Conservation (phyloP, 1,140 invertebrate genomes). For the Stegodyphus mimosarum region DNA sequence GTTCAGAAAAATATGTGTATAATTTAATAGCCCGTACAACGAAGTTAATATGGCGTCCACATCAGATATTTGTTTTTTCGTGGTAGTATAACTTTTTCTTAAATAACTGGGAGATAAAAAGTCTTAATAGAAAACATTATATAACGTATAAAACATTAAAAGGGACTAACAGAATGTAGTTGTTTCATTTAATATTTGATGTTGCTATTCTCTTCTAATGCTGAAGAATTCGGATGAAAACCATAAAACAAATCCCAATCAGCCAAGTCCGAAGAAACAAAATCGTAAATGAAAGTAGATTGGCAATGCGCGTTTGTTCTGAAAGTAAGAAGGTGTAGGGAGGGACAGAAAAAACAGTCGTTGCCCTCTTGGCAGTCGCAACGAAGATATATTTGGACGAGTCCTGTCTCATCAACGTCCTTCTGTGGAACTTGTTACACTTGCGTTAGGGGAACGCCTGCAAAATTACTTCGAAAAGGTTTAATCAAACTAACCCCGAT, state of each 20-base stretch:
- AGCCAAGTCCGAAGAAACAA: neutral
- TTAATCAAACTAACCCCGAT: neutral
- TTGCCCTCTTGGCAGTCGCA: conserved; percentile 36
- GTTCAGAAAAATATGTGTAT: too few relatives aligned
- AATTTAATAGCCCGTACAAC: too few relatives aligned
- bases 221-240: neutral
- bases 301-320: too few relatives aligned
- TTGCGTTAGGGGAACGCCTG: conserved; percentile 17
- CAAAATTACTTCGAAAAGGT: conserved; percentile 18
- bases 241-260: neutral
- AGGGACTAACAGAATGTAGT: too few relatives aligned
- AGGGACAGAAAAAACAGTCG: conserved; percentile 24
- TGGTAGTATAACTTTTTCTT: too few relatives aligned
- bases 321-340: neutral
- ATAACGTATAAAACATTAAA: too few relatives aligned
- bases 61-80: too few relatives aligned
- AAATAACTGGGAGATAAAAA: too few relatives aligned
- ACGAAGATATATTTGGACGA: conserved; percentile 56
- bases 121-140: too few relatives aligned
- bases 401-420: conserved; percentile 6
- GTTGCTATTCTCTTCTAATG: neutral
- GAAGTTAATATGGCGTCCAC: too few relatives aligned
- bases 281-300: neutral
- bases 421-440: conserved; percentile 45
- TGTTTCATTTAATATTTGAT: neutral